Percentiles rank a stretch among this genome's conserved stretches.
These are phyloP conservation scores for Tolmerus cingulatus DNA, from an alignment of 2,888 invertebrate genomes.

Conservation along the genomic window DNA sequence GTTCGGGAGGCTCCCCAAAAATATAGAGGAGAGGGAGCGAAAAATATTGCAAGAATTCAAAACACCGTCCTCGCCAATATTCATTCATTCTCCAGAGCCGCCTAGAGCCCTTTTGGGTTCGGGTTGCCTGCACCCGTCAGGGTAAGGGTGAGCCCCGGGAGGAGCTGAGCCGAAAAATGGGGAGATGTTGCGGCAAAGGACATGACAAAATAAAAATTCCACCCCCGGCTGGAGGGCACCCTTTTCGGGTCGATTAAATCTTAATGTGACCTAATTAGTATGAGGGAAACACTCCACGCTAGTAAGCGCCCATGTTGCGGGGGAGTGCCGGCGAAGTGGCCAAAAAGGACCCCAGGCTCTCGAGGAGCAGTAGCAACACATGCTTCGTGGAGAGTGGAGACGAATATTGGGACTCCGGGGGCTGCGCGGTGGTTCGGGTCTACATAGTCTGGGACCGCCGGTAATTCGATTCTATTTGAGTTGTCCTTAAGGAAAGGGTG, in stretches of 20 bases:
- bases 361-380: neutral
- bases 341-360: neutral
- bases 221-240: neutral
- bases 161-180: neutral
- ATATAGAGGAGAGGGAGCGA: neutral
- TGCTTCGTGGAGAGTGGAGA: neutral
- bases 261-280: slow-evolving; percentile 40
- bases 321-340: neutral
- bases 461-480: slow-evolving; percentile 33
- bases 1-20: neutral
- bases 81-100: neutral
- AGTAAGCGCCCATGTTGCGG: neutral
- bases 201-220: slow-evolving; percentile 28
- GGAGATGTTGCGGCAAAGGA: slow-evolving; percentile 5
- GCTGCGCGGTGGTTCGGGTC: neutral
- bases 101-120: neutral
- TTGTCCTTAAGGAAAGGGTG: neutral
- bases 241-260: slow-evolving; percentile 39
- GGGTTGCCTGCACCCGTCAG: neutral
- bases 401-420: neutral
- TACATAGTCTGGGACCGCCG: neutral
- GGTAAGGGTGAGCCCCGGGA: neutral
- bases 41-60: neutral
- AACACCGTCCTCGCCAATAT: neutral
- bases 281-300: neutral